phyloP scores from a whole-genome alignment of 2,113 vertebrate species.

The Charadrius vociferus region DNA sequence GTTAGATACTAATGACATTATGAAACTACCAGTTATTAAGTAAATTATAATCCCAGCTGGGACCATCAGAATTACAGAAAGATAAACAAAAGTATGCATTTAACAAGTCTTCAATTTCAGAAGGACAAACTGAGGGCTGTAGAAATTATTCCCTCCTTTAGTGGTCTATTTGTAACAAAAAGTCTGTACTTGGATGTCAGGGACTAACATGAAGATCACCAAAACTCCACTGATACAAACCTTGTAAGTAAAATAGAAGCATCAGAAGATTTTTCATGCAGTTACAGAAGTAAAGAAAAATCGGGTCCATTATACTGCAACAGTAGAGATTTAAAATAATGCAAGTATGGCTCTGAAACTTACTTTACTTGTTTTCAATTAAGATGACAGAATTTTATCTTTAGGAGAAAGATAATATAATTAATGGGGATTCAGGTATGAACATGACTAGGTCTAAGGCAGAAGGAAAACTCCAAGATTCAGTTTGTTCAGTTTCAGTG shows the following conservation, averaged over 20 bases:
- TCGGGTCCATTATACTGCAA: background rate
- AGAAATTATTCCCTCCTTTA: background rate
- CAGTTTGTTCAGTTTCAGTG: background rate
- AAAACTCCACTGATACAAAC: background rate
- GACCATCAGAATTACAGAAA: background rate
- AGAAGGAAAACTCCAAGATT: background rate
- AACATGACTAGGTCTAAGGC: background rate
- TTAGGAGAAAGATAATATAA: background rate
- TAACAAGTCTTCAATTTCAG: background rate
- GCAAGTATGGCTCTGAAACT: background rate
- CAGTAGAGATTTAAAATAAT: background rate
- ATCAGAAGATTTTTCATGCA: background rate
- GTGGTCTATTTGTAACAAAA: background rate
- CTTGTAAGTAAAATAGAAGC: background rate
- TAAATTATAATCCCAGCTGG: background rate
- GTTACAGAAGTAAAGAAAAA: background rate
- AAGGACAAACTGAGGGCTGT: background rate
- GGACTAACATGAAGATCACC: background rate
- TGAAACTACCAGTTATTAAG: background rate
- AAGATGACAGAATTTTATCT: background rate
- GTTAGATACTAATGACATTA: background rate
- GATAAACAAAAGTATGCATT: background rate
- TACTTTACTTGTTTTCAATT: background rate
- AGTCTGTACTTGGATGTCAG: background rate
- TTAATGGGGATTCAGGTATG: background rate